Conservation (phyloP, 2,888 invertebrate genomes). For the Pseudococcus viburni region DNA sequence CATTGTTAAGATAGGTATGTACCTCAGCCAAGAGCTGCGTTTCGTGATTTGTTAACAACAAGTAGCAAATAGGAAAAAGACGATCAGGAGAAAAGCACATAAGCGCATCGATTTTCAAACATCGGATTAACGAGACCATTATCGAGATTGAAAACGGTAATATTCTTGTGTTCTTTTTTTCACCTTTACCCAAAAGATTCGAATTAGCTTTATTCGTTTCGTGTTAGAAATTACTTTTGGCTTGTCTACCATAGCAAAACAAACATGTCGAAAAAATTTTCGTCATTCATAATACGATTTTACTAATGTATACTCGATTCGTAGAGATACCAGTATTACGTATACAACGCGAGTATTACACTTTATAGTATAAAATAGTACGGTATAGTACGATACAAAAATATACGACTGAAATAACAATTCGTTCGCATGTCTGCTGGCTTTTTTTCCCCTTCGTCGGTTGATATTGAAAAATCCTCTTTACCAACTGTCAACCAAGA, state of each 20-base stretch:
- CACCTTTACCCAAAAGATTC: slow-evolving; percentile 29
- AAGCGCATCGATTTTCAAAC: slow-evolving; percentile 26
- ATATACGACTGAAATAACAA: slow-evolving; percentile 12
- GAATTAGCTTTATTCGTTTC: slow-evolving; percentile 39
- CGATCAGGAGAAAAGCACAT: background rate
- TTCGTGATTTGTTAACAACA: slow-evolving; percentile 22
- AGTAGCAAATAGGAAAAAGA: background rate
- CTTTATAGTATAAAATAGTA: background rate
- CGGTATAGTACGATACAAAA: background rate
- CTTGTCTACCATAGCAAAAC: slow-evolving; percentile 11
- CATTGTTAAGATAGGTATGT: background rate
- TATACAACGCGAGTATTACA: background rate
- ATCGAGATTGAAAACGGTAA: slow-evolving; percentile 47
- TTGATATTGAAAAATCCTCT: slow-evolving; percentile 15
- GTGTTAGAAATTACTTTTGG: slow-evolving; percentile 23
- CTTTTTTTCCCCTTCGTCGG: slow-evolving; percentile 6
- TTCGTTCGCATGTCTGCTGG: background rate
- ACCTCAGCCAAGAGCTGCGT: background rate
- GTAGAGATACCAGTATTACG: too few relatives aligned
- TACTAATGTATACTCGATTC: background rate
- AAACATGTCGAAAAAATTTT: slow-evolving; percentile 40
- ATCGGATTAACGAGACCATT: slow-evolving; percentile 42
- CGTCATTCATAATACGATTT: slow-evolving; percentile 34
- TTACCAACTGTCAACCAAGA: slow-evolving; percentile 27
- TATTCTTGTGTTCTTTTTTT: background rate